Conservation (phyloP, 2,113 vertebrate species). For the Pholis gunnellus region DNA sequence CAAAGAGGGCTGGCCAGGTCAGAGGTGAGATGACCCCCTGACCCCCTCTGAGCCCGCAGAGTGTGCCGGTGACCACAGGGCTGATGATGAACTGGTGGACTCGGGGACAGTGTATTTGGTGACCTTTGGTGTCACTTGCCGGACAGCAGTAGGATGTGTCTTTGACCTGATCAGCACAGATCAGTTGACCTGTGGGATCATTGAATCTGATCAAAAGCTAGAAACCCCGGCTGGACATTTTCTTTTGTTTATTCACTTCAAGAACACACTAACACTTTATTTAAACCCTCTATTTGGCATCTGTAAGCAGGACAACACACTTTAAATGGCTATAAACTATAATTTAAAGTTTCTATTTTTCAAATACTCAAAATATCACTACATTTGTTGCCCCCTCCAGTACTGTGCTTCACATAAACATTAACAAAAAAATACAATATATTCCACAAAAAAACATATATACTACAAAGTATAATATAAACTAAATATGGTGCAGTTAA, state of each 20-base stretch:
- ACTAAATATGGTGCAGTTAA: not conserved
- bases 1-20: constrained; percentile 65
- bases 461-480: not conserved
- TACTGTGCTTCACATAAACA: no score
- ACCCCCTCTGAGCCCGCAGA: constrained; percentile 52
- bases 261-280: not conserved
- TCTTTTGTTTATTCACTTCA: not conserved
- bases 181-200: constrained; percentile 51
- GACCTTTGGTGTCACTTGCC: constrained; percentile 74
- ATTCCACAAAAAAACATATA: no score
- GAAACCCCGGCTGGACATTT: not conserved
- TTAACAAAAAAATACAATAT: not conserved
- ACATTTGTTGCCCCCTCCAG: no score
- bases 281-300: not conserved
- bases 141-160: constrained; percentile 57
- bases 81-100: constrained; percentile 79
- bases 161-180: constrained; percentile 56
- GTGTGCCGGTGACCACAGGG: constrained; percentile 72
- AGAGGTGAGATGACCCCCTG: constrained; percentile 69
- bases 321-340: not conserved
- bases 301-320: not conserved
- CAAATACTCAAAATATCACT: no score
- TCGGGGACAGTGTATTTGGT: constrained; percentile 68
- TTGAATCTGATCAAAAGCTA: not conserved
- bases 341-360: not conserved